phyloP scores from a whole-genome alignment of 1,140 invertebrate species.

The Zeugodacus cucurbitae region DNA sequence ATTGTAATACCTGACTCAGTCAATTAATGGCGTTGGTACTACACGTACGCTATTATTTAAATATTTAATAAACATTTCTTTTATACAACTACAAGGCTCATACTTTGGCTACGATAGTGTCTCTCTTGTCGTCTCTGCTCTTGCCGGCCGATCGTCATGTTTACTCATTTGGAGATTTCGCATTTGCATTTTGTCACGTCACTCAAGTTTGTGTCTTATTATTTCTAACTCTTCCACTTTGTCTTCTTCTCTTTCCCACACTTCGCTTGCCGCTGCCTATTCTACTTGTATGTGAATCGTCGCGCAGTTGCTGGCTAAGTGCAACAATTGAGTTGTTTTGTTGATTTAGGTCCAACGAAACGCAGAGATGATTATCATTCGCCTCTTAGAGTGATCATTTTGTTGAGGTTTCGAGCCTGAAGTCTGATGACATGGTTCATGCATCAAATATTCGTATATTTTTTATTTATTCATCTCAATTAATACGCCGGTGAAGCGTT shows the following conservation, averaged over 20 bases:
- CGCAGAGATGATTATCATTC: background rate
- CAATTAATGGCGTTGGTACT: background rate
- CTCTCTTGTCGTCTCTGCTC: background rate
- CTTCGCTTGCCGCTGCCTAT: background rate
- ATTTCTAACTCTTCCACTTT: background rate
- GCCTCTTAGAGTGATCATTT: background rate
- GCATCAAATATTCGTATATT: background rate
- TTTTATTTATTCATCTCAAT: constrained; percentile 14
- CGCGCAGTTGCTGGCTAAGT: background rate
- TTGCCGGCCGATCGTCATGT: background rate
- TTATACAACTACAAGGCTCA: background rate
- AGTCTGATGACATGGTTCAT: background rate
- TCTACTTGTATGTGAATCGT: too few relatives aligned
- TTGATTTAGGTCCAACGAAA: background rate
- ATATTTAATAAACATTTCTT: constrained; percentile 34
- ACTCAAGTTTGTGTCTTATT: constrained; percentile 26
- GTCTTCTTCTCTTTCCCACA: background rate
- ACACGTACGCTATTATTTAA: constrained; percentile 18
- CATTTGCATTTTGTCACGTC: constrained; percentile 38
- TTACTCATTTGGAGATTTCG: constrained; percentile 14
- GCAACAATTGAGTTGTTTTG: constrained; percentile 23
- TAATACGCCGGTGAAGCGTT: background rate
- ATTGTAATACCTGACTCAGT: background rate
- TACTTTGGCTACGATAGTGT: background rate
- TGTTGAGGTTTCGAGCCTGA: background rate